A percentile compares a stretch with the other conserved stretches of the same genome.
These are phyloP conservation scores for Nyctibius bracteatus DNA, from an alignment of 2,113 vertebrate genomes.

Conservation along the genomic window DNA sequence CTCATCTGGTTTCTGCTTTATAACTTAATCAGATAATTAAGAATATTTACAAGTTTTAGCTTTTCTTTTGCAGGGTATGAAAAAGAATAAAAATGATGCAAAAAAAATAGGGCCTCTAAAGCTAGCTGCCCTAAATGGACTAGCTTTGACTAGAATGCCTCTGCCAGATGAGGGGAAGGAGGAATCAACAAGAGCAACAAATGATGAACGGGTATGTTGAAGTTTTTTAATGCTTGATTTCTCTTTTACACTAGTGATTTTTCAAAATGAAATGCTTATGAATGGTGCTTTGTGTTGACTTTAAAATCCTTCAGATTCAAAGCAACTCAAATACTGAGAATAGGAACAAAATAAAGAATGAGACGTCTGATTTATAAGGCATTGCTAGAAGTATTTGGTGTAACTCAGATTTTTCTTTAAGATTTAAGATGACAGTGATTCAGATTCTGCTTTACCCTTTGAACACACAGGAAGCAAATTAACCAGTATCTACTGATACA, in stretches of 20 bases:
- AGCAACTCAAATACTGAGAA: neutral
- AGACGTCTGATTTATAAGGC: neutral
- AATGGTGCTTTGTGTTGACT: neutral
- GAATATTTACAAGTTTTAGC: neutral
- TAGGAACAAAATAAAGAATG: neutral
- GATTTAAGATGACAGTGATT: neutral
- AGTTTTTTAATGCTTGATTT: neutral
- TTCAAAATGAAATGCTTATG: neutral
- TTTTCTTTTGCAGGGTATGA: conserved; percentile 84
- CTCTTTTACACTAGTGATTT: neutral
- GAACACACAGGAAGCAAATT: neutral
- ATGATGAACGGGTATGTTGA: conserved; percentile 87
- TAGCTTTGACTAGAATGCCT: conserved; percentile 83
- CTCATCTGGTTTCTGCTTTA: neutral
- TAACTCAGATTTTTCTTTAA: neutral
- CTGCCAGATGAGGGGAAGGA: conserved; percentile 83
- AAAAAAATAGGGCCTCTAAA: conserved; percentile 94
- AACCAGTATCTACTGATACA: neutral
- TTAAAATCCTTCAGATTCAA: neutral
- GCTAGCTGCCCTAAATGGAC: conserved; percentile 88
- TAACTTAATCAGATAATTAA: neutral
- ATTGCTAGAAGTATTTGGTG: neutral
- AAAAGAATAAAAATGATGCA: conserved; percentile 85
- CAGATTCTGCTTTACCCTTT: neutral
- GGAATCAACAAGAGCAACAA: conserved; percentile 83